Evolutionary conservation across 2,888 invertebrate genomes (phyloP), one percentile per base, ranked within the genome.

Genomic region (Drosophila melanosoma): DNA sequence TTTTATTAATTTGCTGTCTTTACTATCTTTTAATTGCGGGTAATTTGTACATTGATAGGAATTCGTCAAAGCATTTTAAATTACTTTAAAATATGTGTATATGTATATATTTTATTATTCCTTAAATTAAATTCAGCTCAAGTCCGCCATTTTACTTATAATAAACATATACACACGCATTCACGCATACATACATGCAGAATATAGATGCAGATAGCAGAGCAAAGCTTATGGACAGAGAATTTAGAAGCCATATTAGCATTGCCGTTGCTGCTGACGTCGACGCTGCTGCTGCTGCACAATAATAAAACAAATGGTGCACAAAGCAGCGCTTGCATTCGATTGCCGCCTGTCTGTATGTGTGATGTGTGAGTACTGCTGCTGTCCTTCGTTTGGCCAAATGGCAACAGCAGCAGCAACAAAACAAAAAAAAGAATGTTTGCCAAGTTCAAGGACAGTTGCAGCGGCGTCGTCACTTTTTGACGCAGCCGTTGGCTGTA

Each of bases 391-490:
- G 72, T 71, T 58, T 72, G 68, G 36, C 33, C 60, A 56, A 58
- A 29, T 62, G 56, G 35, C 32, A 56, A 29, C n/a, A 68, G 40
- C 23, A 71, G 54, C 35, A 26, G 38, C 60, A 61, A 66, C n/a
- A 60, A 20, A 60, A 20, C 6, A 42, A 20, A 48, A 49, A 49
- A 36, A 69, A 59, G 66, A 70, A 57, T 68, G 40, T 88, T 82
- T 81, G 65, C 70, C 88, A 90, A 87, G 90, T 87, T 87, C 91
- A 90, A 87, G 87, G 87, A 90, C 90, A 90, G 86, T 80, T 71
- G 85, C 84, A 84, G 62, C 74, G 51, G 62, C 80, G 57, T 57
- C 77, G 87, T 69, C 79, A 70, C 69, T 73, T 82, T 80, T 89
- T 78, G 90, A 89, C 83, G 88, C 82, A 56, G 66, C 68, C 62